Evolutionary conservation across 2,888 invertebrate species (phyloP).

Genomic region (Elegia similella): DNA sequence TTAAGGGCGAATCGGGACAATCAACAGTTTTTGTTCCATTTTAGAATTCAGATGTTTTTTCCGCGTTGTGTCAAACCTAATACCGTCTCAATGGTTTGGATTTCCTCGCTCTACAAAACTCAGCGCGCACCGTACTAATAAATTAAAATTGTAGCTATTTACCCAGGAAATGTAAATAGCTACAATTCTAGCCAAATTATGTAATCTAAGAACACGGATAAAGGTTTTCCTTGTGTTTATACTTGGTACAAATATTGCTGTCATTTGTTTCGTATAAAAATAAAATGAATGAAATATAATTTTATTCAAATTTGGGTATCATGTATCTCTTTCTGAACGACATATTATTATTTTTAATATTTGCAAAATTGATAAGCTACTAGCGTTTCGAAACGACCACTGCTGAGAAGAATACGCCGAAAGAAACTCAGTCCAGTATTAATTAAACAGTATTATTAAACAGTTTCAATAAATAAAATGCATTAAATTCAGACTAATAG

Average conservation of each 20-base stretch:
- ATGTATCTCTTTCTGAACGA: too few species aligned
- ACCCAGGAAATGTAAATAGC: not conserved
- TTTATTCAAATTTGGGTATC: too few species aligned
- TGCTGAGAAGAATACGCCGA: too few species aligned
- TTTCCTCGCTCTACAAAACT: not conserved
- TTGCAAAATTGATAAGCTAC: too few species aligned
- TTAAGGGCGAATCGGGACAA: slow-evolving; percentile 36
- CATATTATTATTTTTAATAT: too few species aligned
- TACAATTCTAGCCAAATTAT: slow-evolving; percentile 1
- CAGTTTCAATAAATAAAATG: too few species aligned
- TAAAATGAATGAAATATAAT: too few species aligned
- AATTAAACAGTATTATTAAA: too few species aligned
- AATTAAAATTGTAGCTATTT: slow-evolving; percentile 7
- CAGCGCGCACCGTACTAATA: not conserved
- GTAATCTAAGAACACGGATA: not conserved
- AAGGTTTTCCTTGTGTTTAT: not conserved
- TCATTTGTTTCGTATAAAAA: too few species aligned
- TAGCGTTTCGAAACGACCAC: too few species aligned
- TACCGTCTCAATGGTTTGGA: not conserved
- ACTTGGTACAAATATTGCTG: not conserved
- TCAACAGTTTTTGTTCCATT: slow-evolving; percentile 27
- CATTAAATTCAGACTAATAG: too few species aligned
- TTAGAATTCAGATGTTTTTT: slow-evolving; percentile 19
- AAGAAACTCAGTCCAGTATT: too few species aligned
- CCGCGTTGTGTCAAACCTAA: slow-evolving; percentile 1